A percentile compares a stretch with the other conserved stretches of the same genome.
Conservation (phyloP, 2,113 vertebrate species). For the Gnathonemus echidnorhynchus region DNA sequence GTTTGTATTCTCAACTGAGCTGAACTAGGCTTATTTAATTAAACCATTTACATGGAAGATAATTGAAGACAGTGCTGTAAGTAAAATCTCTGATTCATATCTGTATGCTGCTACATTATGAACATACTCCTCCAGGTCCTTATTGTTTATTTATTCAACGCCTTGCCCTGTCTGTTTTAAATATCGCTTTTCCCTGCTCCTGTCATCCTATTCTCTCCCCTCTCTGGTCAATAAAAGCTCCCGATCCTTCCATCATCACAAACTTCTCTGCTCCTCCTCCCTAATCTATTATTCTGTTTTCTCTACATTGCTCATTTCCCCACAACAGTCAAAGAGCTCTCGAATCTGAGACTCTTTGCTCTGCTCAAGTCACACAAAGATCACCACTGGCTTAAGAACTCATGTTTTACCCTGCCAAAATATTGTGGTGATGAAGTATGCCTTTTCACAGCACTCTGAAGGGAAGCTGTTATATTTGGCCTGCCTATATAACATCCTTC, state of each 20-base stretch:
- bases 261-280: not conserved
- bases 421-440: conserved; percentile 6
- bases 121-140: not conserved
- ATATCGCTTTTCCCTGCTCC: not conserved
- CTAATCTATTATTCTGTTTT: not conserved
- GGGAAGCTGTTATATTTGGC: conserved; percentile 22
- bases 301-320: not conserved
- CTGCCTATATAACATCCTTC: conserved; percentile 20
- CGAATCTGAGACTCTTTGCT: not conserved
- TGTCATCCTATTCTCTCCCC: not conserved
- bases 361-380: conserved; percentile 25
- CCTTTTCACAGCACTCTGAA: conserved; percentile 25
- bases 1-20: not conserved
- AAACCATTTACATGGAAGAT: not conserved
- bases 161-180: not conserved
- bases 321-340: not conserved
- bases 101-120: not conserved
- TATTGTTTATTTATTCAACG: not conserved
- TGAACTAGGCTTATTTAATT: not conserved
- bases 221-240: not conserved
- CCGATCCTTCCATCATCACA: conserved; percentile 4
- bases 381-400: conserved; percentile 19
- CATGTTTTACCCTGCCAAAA: conserved; percentile 18
- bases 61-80: not conserved
- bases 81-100: not conserved